Percentiles rank a stretch among this genome's conserved stretches.
Evolutionary conservation across 2,797 vertebrate genomes (phyloP).

Genomic region (Sarcoramphus papa): DNA sequence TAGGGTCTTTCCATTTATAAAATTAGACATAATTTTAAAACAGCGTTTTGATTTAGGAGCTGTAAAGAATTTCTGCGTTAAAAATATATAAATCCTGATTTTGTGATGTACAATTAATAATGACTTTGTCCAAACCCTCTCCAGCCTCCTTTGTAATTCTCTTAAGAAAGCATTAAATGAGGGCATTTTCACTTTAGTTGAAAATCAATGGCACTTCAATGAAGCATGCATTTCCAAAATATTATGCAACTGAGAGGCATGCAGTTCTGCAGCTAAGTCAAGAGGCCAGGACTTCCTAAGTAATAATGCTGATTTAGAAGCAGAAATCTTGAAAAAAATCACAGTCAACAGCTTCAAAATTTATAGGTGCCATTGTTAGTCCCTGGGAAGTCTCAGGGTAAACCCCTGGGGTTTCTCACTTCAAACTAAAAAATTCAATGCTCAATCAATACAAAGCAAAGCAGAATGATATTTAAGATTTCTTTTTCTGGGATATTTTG

Average conservation of each 20-base stretch:
- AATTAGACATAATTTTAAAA: conserved; percentile 64
- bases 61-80: conserved; percentile 61
- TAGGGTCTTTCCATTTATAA: conserved; percentile 47
- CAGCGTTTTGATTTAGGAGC: conserved; percentile 63
- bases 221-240: conserved; percentile 69
- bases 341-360: background rate
- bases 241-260: conserved; percentile 59
- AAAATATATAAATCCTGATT: conserved; percentile 71
- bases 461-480: background rate
- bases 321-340: conserved; percentile 20
- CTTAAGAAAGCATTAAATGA: conserved; percentile 73
- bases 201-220: conserved; percentile 76
- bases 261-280: conserved; percentile 31
- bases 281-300: conserved; percentile 12
- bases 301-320: conserved; percentile 4
- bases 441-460: background rate
- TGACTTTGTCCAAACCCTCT: conserved; percentile 71
- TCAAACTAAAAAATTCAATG: background rate
- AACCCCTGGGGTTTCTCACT: background rate
- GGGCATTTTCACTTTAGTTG: conserved; percentile 71
- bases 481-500: background rate
- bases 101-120: conserved; percentile 74
- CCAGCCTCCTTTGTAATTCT: conserved; percentile 67
- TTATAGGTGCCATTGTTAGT: background rate
- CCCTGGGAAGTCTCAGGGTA: background rate